phyloP scores from a whole-genome alignment of 1,140 invertebrate species.

The Chrysoperla carnea region DNA sequence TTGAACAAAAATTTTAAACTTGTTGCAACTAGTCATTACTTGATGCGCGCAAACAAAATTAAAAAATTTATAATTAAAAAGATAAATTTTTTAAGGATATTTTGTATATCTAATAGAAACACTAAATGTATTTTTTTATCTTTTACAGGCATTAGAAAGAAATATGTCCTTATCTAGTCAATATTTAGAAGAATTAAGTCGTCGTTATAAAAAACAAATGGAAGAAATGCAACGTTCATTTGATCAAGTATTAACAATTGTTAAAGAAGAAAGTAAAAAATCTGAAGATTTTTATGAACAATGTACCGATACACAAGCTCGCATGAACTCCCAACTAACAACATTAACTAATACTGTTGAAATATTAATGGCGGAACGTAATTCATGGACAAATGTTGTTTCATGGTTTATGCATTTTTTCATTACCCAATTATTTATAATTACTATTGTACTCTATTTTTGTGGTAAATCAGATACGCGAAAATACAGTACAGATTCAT shows the following conservation, averaged over 20 bases:
- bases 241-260: slow-evolving; percentile 56
- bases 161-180: slow-evolving; percentile 93
- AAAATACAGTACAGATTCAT: slow-evolving; percentile 18
- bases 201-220: slow-evolving; percentile 87
- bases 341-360: slow-evolving; percentile 34
- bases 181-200: slow-evolving; percentile 87
- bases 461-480: slow-evolving; percentile 17
- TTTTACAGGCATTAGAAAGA: slow-evolving; percentile 65
- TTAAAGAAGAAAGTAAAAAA: slow-evolving; percentile 54
- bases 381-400: slow-evolving; percentile 40
- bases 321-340: slow-evolving; percentile 38
- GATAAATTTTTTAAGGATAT: too few species aligned
- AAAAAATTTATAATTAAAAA: too few species aligned
- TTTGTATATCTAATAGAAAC: slow-evolving; percentile 2
- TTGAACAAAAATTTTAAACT: too few species aligned
- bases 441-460: slow-evolving; percentile 22
- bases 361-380: slow-evolving; percentile 38
- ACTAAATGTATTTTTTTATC: slow-evolving; percentile 8
- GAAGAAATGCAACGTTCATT: slow-evolving; percentile 83
- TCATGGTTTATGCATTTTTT: slow-evolving; percentile 30
- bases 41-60: too few species aligned
- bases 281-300: slow-evolving; percentile 48
- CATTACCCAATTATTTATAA: slow-evolving; percentile 20
- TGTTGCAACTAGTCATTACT: too few species aligned
- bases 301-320: slow-evolving; percentile 39